Conservation (phyloP, 1,140 invertebrate genomes). For the Drosophila guanche region DNA sequence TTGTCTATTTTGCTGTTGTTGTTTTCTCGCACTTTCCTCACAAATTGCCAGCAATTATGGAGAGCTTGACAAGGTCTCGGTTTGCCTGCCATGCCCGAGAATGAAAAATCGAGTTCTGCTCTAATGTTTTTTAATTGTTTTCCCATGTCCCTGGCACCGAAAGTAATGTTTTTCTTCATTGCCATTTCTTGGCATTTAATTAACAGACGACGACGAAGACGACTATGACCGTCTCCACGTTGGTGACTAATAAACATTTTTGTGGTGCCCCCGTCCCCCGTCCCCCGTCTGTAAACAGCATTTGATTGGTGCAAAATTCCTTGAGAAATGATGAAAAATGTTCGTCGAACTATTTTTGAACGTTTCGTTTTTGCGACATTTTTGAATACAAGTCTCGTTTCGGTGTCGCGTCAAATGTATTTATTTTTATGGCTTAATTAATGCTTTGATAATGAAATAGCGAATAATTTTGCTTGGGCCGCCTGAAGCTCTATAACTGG, state of each 20-base stretch:
- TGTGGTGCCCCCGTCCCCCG: not conserved
- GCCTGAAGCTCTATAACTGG: too few species aligned
- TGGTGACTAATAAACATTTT: slow-evolving; percentile 22
- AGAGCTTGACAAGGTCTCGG: slow-evolving; percentile 2
- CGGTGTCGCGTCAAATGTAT: slow-evolving; percentile 39
- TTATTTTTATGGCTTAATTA: slow-evolving; percentile 73
- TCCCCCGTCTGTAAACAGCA: slow-evolving; percentile 29
- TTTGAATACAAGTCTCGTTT: slow-evolving; percentile 29
- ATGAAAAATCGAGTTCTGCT: not conserved
- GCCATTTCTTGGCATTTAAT: slow-evolving; percentile 16
- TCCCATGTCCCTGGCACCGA: slow-evolving; percentile 27
- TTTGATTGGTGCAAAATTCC: slow-evolving; percentile 4
- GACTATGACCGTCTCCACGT: not conserved
- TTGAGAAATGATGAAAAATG: slow-evolving; percentile 1
- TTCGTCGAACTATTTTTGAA: slow-evolving; percentile 18
- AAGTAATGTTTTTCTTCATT: slow-evolving; percentile 25
- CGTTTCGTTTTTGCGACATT: slow-evolving; percentile 15
- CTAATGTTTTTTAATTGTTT: slow-evolving; percentile 4
- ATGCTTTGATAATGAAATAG: slow-evolving; percentile 36
- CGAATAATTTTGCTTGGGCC: slow-evolving; percentile 4
- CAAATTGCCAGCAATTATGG: slow-evolving; percentile 36
- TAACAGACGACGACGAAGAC: slow-evolving; percentile 5
- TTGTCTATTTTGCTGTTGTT: slow-evolving; percentile 16
- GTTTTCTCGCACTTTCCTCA: slow-evolving; percentile 14
- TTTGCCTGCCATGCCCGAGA: too few species aligned